Evolutionary conservation across 2,113 vertebrate species (phyloP), one percentile per base, ranked within the genome.

Genomic region (Poeciliopsis occidentalis): DNA sequence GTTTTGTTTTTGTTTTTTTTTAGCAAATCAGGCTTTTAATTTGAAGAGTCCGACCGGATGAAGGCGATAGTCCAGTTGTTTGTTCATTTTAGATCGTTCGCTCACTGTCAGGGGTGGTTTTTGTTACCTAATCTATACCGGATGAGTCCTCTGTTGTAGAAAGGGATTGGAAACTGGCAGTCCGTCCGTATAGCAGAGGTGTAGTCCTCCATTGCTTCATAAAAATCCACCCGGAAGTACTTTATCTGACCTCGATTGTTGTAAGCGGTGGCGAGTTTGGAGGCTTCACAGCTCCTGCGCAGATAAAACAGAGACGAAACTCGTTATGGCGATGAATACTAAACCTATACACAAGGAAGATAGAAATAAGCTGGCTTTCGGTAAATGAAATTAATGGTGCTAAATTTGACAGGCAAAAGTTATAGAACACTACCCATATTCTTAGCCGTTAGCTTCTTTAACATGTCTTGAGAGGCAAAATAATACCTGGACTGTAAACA

Each of bases 91-190:
- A 17, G 27, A 47, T 6, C 12, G 7, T 13, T 11, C 39, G 37
- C 22, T 32, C 6, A 10, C 4, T 12, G 4, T 6, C 3, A 22
- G 1, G 7, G 12, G 0, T 1, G 17, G 31, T 0, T 3, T 0
- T 39, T 67, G 94, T 92, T 94, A 98, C 98, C 98, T 72, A 98
- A 92, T 76, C 97, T 94, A 37, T 99, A 99, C 10, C 81, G 82
- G 69, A 98, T 93, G 75, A 99, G 85, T 39, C 97, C 98, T 88
- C 98, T 93, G 94, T 99, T 99, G 93, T 99, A 99, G 91, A 96
- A 96, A 0, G 97, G 96, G 4, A 96, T 91, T 84, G 96, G 96
- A 85, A 95, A 97, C 51, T 60, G 67, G 24, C 90, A 87, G 34
- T 95, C 93, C 30, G 89, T 81, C 76, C 92, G 41, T 76, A 97